Base-by-base conservation (phyloP, 2,113 vertebrate species). In the Bufo gargarizans region DNA sequence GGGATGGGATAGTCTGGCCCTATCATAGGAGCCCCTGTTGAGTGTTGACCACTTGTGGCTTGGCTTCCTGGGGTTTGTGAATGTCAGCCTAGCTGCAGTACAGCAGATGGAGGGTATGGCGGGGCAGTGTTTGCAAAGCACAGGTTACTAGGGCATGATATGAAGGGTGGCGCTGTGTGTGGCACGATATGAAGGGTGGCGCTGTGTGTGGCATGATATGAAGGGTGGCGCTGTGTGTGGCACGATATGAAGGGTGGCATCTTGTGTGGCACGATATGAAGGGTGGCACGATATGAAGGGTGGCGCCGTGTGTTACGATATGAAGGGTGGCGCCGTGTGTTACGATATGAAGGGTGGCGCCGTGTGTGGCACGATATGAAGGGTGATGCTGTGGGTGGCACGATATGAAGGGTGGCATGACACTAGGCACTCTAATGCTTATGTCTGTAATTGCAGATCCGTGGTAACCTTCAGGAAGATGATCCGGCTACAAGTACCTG, bases 401-500 rank as follows among this genome's bases (percentile, higher is more conserved):
- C 1, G 33, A 33, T 33, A 33, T 33, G 33, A 33, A 33, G 33
- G 33, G 22, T 14, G 69, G 45, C 45, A 49, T 76, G 6, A 4
- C 49, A 6, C 13, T 9, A 0, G 67, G 10, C 10, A 4, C 3
- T 45, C 11, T 71, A 13, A 71, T 7, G 0, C 11, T 16, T 74
- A 8, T 76, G 17, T 77, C 19, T 86, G 3, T 55, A 13, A 20
- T 78, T 86, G 2, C 63, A 87, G 86, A 53, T 80, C 9, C 49
- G 61, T 17, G 59, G 47, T 43, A 14, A 79, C 50, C 2, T 20
- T 20, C n/a, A 43, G 10, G 84, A 86, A 77, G 16, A 74, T 81
- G 90, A 47, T 47, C 63, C 2, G 43, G 22, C 84, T 78, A 22
- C 77, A 33, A 19, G 6, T 65, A 82, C 69, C 55, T 20, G 80